A percentile compares a stretch with the other conserved stretches of the same genome.
These are phyloP conservation scores for Limenitis camilla DNA, from an alignment of 2,888 invertebrate genomes.

Conservation along the genomic window DNA sequence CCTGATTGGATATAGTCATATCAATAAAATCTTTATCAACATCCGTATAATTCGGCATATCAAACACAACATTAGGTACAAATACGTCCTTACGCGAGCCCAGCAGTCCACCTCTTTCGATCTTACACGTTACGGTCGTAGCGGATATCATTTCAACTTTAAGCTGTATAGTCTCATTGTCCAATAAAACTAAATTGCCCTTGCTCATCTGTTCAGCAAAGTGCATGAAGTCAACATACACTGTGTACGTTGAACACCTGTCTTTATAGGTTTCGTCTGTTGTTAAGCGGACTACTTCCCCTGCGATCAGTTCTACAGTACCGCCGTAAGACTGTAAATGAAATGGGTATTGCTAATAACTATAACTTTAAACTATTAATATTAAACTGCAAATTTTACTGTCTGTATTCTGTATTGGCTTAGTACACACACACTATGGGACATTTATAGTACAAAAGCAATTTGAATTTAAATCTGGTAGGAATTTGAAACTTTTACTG, in stretches of 20 bases:
- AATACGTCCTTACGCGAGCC: slow-evolving; percentile 62
- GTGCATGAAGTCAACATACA: slow-evolving; percentile 72
- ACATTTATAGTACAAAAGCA: too few relatives aligned
- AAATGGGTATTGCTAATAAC: not conserved
- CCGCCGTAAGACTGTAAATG: slow-evolving; percentile 49
- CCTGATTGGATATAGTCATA: slow-evolving; percentile 55
- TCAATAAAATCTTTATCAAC: slow-evolving; percentile 50
- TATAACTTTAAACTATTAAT: too few relatives aligned
- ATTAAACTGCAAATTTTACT: not conserved
- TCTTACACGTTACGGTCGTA: slow-evolving; percentile 56
- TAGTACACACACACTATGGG: too few relatives aligned
- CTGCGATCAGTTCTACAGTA: slow-evolving; percentile 51
- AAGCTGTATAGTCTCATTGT: slow-evolving; percentile 85
- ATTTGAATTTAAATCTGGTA: too few relatives aligned
- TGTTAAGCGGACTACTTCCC: slow-evolving; percentile 66
- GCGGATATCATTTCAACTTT: slow-evolving; percentile 74
- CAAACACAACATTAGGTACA: slow-evolving; percentile 51
- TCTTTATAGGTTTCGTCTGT: slow-evolving; percentile 73
- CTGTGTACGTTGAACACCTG: slow-evolving; percentile 68
- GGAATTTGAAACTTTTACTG: too few relatives aligned
- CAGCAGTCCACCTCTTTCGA: slow-evolving; percentile 54
- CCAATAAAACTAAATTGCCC: slow-evolving; percentile 62
- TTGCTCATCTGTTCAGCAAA: slow-evolving; percentile 67
- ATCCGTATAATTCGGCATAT: slow-evolving; percentile 57
- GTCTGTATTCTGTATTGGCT: too few relatives aligned